Percentiles rank a stretch among this genome's conserved stretches.
These are phyloP conservation scores for Drosophila sp. DNA, from an alignment of 1,140 invertebrate species.

Conservation along the genomic window DNA sequence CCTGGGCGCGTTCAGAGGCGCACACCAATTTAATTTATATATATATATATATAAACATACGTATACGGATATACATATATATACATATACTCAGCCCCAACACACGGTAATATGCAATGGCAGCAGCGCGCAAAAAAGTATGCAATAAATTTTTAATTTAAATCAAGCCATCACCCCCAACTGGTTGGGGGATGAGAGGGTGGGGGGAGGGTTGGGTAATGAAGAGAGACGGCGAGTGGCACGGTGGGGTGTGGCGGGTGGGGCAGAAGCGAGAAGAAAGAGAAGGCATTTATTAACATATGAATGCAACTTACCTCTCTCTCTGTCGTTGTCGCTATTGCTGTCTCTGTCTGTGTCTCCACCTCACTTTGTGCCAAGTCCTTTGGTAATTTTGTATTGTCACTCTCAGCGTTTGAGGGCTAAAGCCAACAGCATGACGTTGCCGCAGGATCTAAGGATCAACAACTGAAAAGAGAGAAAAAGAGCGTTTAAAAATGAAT, in stretches of 20 bases:
- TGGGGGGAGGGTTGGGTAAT: conserved; percentile 2
- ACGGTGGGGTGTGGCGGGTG: conserved; percentile 16
- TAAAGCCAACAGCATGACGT: conserved; percentile 18
- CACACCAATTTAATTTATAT: conserved; percentile 78
- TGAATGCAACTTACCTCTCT: conserved; percentile 53
- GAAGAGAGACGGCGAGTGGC: conserved; percentile 1
- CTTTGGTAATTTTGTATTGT: conserved; percentile 33
- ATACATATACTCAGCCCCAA: conserved; percentile 28
- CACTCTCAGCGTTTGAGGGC: conserved; percentile 3
- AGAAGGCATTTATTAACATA: conserved; percentile 60
- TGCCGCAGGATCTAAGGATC: conserved; percentile 27
- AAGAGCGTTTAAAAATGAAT: neutral
- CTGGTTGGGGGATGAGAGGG: conserved; percentile 19
- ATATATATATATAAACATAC: conserved; percentile 17
- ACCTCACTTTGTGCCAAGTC: conserved; percentile 10
- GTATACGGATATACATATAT: conserved; percentile 28
- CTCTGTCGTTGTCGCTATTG: conserved; percentile 8
- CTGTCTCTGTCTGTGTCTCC: conserved; percentile 30
- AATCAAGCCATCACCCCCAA: conserved; percentile 65
- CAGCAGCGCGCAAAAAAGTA: conserved; percentile 66
- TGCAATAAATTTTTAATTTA: conserved; percentile 81
- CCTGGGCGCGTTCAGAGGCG: conserved; percentile 54
- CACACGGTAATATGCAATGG: conserved; percentile 50
- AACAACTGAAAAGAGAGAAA: conserved; percentile 9
- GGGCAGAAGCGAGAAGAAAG: neutral